Evolutionary conservation across 1,140 invertebrate species (phyloP), one percentile per base, ranked within the genome.

Genomic region (Octopus bimaculoides): DNA sequence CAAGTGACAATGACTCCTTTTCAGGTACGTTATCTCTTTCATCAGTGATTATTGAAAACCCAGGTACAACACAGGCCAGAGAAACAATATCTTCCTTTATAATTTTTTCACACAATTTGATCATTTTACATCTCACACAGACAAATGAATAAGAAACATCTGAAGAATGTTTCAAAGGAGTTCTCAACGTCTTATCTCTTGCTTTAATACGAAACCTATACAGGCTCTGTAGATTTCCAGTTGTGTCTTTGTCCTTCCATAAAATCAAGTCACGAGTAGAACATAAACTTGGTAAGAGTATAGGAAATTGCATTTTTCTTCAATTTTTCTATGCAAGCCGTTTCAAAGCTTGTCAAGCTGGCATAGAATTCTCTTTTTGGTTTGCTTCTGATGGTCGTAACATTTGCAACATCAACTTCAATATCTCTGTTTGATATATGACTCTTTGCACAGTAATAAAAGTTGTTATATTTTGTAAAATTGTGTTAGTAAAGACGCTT

Each of bases 31-130:
- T n/a, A 66, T 1, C 61, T 2, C n/a, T 66, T 66, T 66, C 61
- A 66, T 66, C 61, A 66, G 61, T n/a, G n/a, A 66, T 66, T 66
- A n/a, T 66, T 66, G 61, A 66, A 66, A 66, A 66, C n/a, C 61
- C 61, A 66, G n/a, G 12, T 66, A n/a, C 12, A 66, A 14, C n/a
- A n/a, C n/a, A 12, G n/a, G 61, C n/a, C 61, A 66, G n/a, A 66
- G 61, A 66, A 66, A 66, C n/a, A 66, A 66, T 66, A 66, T 66
- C 61, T 3, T 66, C 61, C 61, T n/a, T 66, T 66, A 66, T n/a
- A 66, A 14, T 66, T 66, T n/a, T n/a, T 66, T 66, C 61, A 66
- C 61, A 66, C 61, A 66, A n/a, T 14, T 66, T 66, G 61, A 66
- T 66, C n/a, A 66, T 12, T n/a, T 66, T n/a, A 66, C n/a, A 14